Conservation (phyloP, 53 echinoderm and acorn worm species). For the Actinopyga echinites region DNA sequence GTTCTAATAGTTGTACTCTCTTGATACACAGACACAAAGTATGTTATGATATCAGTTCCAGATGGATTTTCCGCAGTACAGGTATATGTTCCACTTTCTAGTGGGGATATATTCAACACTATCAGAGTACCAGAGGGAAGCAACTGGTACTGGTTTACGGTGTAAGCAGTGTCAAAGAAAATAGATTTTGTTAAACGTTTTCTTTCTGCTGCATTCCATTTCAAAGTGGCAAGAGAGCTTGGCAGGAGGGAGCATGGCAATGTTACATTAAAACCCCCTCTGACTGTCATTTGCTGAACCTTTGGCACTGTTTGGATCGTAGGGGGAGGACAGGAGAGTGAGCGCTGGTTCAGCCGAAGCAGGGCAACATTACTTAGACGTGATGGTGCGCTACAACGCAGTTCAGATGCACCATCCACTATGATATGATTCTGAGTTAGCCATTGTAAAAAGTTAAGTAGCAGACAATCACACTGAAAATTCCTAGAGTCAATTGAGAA, state of each 20-base stretch:
- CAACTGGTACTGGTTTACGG: conserved; percentile 24
- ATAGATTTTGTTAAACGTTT: background rate
- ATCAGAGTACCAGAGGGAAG: conserved; percentile 68
- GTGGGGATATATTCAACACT: conserved; percentile 59
- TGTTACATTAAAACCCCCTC: conserved; percentile 60
- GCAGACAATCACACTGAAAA: conserved; percentile 84
- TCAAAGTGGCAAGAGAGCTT: background rate
- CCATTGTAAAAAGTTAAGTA: conserved; percentile 77
- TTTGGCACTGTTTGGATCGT: conserved; percentile 71
- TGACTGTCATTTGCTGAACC: conserved; percentile 49
- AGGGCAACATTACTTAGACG: background rate
- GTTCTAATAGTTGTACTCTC: background rate
- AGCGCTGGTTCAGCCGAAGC: conserved; percentile 1
- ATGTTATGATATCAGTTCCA: conserved; percentile 70
- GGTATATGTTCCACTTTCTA: conserved; percentile 71
- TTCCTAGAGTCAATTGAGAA: conserved; percentile 68
- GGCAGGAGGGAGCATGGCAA: conserved; percentile 58
- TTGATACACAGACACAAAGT: conserved; percentile 58
- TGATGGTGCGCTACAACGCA: conserved; percentile 68
- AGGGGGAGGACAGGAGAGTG: conserved; percentile 14
- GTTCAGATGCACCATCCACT: conserved; percentile 62
- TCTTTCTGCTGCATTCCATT: background rate
- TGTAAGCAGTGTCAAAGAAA: conserved; percentile 39
- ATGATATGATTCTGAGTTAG: conserved; percentile 59
- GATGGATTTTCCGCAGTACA: conserved; percentile 78